These are phyloP conservation scores for Drosophila novamexicana DNA, from an alignment of 1,140 invertebrate species.

Conservation along the genomic window DNA sequence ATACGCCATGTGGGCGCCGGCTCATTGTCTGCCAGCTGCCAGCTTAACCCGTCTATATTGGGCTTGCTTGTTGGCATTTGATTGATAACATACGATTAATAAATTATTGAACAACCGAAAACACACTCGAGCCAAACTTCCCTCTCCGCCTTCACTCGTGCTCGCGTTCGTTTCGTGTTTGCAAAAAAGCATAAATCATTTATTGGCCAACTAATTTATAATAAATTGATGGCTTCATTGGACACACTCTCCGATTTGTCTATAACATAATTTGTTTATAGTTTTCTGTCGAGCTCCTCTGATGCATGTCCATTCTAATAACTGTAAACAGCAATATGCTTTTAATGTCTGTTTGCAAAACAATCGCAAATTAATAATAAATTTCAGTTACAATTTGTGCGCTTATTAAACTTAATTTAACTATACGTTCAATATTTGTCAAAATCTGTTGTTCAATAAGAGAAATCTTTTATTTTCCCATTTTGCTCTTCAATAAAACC, in stretches of 20 bases:
- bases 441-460: too few relatives aligned
- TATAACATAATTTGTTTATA: constrained; percentile 70
- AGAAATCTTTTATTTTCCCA: too few relatives aligned
- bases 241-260: constrained; percentile 15
- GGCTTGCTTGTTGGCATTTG: constrained; percentile 63
- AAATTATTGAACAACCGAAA: constrained; percentile 71
- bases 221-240: constrained; percentile 64
- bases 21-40: constrained; percentile 10
- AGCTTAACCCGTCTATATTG: constrained; percentile 5
- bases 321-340: constrained; percentile 46
- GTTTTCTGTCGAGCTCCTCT: constrained; percentile 34
- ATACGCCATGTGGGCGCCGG: constrained; percentile 53
- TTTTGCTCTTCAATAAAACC: too few relatives aligned
- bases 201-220: constrained; percentile 61
- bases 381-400: constrained; percentile 12
- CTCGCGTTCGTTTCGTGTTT: constrained; percentile 21
- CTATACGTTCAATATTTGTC: too few relatives aligned
- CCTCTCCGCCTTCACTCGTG: neutral
- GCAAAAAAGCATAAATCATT: constrained; percentile 61
- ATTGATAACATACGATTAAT: constrained; percentile 82
- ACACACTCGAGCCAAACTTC: constrained; percentile 9
- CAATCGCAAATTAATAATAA: constrained; percentile 24
- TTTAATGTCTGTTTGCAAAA: constrained; percentile 26
- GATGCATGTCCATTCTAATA: constrained; percentile 49
- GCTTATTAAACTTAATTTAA: neutral